Percentiles rank a stretch among this genome's conserved stretches.
Conservation (phyloP, 2,797 vertebrate species). For the Galagoides demidoff region DNA sequence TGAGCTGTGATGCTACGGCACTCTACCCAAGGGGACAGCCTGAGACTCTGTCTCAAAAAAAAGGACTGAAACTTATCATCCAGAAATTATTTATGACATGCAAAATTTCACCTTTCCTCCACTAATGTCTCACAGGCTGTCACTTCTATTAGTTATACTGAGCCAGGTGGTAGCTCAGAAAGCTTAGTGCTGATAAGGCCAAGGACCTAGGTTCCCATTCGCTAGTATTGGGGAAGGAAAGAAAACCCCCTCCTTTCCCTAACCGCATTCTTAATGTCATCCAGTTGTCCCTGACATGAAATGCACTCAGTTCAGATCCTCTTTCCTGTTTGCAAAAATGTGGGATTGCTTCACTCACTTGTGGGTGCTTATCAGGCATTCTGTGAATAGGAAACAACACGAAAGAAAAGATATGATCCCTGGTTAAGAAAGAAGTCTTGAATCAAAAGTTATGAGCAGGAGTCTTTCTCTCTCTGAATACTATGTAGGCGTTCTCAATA, state of each 20-base stretch:
- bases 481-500: not conserved
- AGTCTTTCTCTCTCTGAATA: not conserved
- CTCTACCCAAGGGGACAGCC: too few relatives aligned
- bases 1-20: too few relatives aligned
- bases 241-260: not conserved
- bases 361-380: not conserved
- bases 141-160: slow-evolving; percentile 52
- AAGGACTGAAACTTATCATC: not conserved
- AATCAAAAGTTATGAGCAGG: not conserved
- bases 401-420: not conserved
- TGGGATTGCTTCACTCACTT: not conserved
- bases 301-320: not conserved
- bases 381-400: not conserved
- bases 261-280: not conserved
- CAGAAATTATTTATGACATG: slow-evolving; percentile 62
- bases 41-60: too few relatives aligned
- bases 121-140: slow-evolving; percentile 35
- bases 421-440: not conserved
- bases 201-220: slow-evolving; percentile 9
- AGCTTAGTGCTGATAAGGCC: slow-evolving; percentile 48
- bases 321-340: not conserved
- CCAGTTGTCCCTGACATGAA: not conserved
- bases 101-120: slow-evolving; percentile 31
- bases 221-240: slow-evolving; percentile 22
- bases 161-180: slow-evolving; percentile 28